A percentile compares a stretch with the other conserved stretches of the same genome.
Conservation (phyloP, 1,140 invertebrate species). For the Tyrophagus putrescentiae region DNA sequence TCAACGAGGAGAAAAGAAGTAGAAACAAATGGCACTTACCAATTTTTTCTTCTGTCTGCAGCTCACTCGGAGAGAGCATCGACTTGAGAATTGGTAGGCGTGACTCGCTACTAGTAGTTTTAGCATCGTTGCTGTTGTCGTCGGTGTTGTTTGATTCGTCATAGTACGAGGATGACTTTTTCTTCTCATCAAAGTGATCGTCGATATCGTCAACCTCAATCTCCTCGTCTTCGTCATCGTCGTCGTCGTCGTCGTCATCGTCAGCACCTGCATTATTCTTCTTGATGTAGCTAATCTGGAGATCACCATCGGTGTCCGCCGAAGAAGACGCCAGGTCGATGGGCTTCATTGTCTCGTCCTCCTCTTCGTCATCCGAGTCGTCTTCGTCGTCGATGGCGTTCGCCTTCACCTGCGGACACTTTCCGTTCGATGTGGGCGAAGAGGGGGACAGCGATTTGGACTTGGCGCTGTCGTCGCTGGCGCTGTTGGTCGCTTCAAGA, state of each 20-base stretch:
- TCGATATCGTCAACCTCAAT: constrained; percentile 9
- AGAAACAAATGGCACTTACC: constrained; percentile 10
- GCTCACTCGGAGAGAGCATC: constrained; percentile 18
- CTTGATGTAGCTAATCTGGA: neutral
- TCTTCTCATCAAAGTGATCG: neutral
- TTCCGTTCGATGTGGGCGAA: neutral
- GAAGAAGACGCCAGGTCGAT: neutral
- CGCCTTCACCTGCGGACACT: neutral
- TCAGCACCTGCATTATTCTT: neutral
- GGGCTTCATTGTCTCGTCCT: neutral
- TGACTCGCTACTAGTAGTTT: neutral
- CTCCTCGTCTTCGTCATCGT: constrained; percentile 14
- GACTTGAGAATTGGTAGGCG: constrained; percentile 17
- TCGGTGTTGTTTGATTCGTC: neutral
- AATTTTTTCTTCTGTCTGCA: constrained; percentile 18
- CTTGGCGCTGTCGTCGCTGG: neutral
- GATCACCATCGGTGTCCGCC: constrained; percentile 5
- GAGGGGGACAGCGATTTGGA: neutral
- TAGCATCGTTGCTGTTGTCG: constrained; percentile 16
- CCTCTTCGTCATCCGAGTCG: constrained; percentile 1
- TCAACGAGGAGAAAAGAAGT: neutral
- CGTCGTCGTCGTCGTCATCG: constrained; percentile 1
- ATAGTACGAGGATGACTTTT: neutral
- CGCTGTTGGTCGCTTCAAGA: no score
- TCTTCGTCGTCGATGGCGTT: neutral